Base-by-base conservation (phyloP, 2,888 invertebrate species). In the Anthrax anthrax region DNA sequence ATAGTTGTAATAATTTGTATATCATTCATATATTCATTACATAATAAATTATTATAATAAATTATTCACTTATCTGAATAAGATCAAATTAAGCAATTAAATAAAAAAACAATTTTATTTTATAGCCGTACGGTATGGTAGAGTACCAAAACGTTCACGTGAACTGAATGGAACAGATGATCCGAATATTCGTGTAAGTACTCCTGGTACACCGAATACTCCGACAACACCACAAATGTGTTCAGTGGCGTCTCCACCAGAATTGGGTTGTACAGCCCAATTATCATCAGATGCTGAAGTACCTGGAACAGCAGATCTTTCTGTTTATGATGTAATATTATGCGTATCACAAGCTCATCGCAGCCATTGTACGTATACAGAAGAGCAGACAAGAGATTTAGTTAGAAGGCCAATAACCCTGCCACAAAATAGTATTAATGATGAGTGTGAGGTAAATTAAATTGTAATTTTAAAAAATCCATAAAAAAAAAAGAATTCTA, bases 121-220 rank as follows among this genome's bases (percentile, higher is more conserved):
- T 70, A 39, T 73, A 92, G 92, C 94, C 63, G 95, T 95, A 54
- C 77, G 95, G 64, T 96, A 96, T 76, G 95, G 96, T 55, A 79
- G 95, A 54, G 94, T 94, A 57, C 95, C 96, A 53, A 96, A 95
- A 70, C 76, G 92, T 58, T 81, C 90, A 50, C 78, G 91, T 57
- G 92, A 91, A 67, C 76, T 82, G 54, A 81, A 77, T 61, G 66
- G 65, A 52, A 40, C 55, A 48, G 57, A 59, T 50, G 56, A 57
- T 44, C 52, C 52, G 57, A 57, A 56, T 57, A 58, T 67, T 61
- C 62, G 71, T 58, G 63, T 67, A 57, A 58, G 63, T 63, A 62
- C 72, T 68, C 60, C 60, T 46, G 57, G 56, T 51, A 60, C 61
- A 50, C 59, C 67, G 64, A 76, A 62, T 75, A 77, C 60, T 65